Base-by-base conservation (phyloP, 2,888 invertebrate genomes). In the Zele albiditarsus region DNA sequence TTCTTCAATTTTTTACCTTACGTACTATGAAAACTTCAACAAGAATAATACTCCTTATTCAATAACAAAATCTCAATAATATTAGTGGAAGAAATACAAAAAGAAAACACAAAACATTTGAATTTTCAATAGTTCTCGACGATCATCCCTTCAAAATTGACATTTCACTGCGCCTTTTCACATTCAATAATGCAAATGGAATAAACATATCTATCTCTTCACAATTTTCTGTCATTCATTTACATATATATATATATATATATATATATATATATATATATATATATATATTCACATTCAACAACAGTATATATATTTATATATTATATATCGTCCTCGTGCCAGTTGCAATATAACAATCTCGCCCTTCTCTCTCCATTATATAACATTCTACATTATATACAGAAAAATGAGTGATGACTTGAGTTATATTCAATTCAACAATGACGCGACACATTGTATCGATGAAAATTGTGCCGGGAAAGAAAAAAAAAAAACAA, bases 401-500 rank as follows among this genome's bases (percentile, higher is more conserved):
- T 53, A 53, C 53, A 53, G 53, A 69, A 33, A 69, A 58, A 69
- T 69, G 69, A 69, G 58, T 69, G 69, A 69, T 69, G 69, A 69
- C 58, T 33, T 58, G 57, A 58, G n/a, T 33, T 33, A 23, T 23
- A 58, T 69, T 57, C 38, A 23, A 69, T 14, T 25, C 25, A 38
- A 31, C 69, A 69, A 58, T 69, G 38, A 69, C 25, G 69, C 58
- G 6, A 60, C 60, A 57, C 68, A 71, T 73, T 69, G 58, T 23
- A 14, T 69, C 38, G 57, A 68, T 68, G 53, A 58, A 69, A 69
- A 57, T 23, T 58, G n/a, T 76, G 53, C 66, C 63, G 72, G 71
- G 57, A 77, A 74, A 76, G 73, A 79, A 79, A 80, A 79, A 73
- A 75, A 57, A 77, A 70, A 46, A 42, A 33, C 3, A 80, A 73